Evolutionary conservation across 64 coral and sea anemone species (phyloP), one percentile per base, ranked within the genome.

Genomic region (Anthopleura sola): DNA sequence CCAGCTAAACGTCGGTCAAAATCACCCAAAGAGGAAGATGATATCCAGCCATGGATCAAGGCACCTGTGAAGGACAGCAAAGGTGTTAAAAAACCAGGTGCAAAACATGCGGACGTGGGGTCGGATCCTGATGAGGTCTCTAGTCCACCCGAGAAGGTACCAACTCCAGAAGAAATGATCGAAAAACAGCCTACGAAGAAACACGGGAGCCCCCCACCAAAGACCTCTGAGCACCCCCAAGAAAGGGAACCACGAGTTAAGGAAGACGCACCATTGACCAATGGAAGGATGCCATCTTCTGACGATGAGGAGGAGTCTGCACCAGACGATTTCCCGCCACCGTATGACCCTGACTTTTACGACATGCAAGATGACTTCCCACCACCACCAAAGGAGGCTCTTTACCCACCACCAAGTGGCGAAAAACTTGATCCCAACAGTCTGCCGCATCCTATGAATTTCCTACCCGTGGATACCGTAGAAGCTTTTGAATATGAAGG

Each of bases 401-500:
- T 71, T 18, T 79, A 48, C 37, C 19, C 76, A 11, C 18, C 5
- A 34, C 24, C 75, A 24, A 46, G 39, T 23, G 24, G 47, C 28
- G 34, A 71, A 34, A 13, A 11, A 62, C 6, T 71, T n/a, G 37
- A 81, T 20, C 77, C 77, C 11, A 80, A 38, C 20, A 23, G 24
- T 44, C 78, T 81, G 50, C 85, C 24, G 75, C 48, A 37, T 83
- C 68, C 79, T 19, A 57, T 75, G 39, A 84, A 86, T 18, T 96
- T 96, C 48, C 57, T 96, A 19, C 94, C 94, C 8, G 51, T 71
- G 36, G 94, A 96, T 55, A 40, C 60, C 5, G 60, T 92, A n/a
- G 90, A 92, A 48, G 56, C 37, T 68, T 96, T 89, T 85, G 75
- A 15, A 55, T 86, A 90, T 69, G 94, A 96, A 75, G 94, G 94